These are phyloP conservation scores for Hyperoplus immaculatus DNA, from an alignment of 2,797 vertebrate genomes.

Conservation along the genomic window DNA sequence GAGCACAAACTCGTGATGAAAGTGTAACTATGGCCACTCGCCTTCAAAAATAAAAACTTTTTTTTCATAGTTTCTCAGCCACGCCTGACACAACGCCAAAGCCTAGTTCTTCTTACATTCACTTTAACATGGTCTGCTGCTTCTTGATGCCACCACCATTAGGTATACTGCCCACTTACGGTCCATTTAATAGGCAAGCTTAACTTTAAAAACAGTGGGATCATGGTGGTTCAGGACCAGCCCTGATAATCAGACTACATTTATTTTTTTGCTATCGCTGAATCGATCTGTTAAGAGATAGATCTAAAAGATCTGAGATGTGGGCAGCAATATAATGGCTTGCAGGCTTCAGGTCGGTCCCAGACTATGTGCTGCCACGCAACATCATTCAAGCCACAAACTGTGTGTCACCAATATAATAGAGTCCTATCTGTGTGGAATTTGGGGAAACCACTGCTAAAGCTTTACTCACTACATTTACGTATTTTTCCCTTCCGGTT, in stretches of 20 bases:
- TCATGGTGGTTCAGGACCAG: background rate
- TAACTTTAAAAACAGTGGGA: slow-evolving; percentile 13
- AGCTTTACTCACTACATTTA: too few species aligned
- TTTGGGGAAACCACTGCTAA: background rate
- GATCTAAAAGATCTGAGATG: background rate
- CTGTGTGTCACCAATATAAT: background rate
- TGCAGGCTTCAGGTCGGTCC: background rate
- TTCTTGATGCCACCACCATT: background rate
- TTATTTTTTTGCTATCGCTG: background rate
- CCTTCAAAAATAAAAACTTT: slow-evolving; percentile 27
- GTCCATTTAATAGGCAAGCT: background rate
- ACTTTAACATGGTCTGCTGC: background rate
- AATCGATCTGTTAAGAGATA: too few species aligned
- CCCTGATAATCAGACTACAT: background rate
- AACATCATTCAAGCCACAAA: background rate
- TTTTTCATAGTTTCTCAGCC: slow-evolving; percentile 20
- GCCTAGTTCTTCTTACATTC: background rate
- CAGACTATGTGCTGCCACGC: background rate
- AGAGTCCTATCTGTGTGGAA: background rate
- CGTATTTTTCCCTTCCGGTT: too few species aligned
- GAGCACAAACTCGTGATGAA: slow-evolving; percentile 33
- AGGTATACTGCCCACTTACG: background rate
- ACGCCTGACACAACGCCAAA: slow-evolving; percentile 13
- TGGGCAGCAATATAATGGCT: background rate
- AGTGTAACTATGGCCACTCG: slow-evolving; percentile 29